Base-by-base conservation (phyloP, 2,113 vertebrate genomes). In the Entomyzon cyanotis region DNA sequence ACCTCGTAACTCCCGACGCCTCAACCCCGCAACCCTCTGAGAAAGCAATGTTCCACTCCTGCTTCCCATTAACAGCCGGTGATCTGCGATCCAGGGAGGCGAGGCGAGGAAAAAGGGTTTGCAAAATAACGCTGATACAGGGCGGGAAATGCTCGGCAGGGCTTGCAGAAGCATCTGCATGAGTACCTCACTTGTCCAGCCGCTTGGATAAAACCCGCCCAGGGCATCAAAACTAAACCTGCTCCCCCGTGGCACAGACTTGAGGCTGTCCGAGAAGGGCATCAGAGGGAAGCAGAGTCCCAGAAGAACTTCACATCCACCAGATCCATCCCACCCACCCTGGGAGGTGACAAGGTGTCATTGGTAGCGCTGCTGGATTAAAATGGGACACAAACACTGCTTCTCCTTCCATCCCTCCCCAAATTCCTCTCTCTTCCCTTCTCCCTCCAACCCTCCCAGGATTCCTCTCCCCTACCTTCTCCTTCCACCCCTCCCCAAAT, bases 341-440 rank as follows among this genome's bases (percentile, higher is more conserved):
- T 1, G 39, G n/a, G 3, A 33, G 18, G 10, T 10, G 25, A n/a
- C 50, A 21, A 39, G 15, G 47, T 28, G 39, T 24, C 69, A 15
- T 0, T 15, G 47, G 55, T 3, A 13, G 41, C 2, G 28, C n/a
- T 37, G 60, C 52, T 4, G 4, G 39, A 41, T 31, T 25, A 25
- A 88, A 80, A 27, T 0, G 71, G 31, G 71, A 14, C 71, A 59
- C 21, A 30, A 67, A 50, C 2, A 2, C 30, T 3, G 44, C 73
- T 39, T 52, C 23, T 39, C 22, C 28, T 1, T 28, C 41, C 30
- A 55, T 42, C 7, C 30, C 30, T 42, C 39, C 5, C 22, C 0
- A 0, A 8, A 9, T 63, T 3, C 46, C 46, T 77, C 17, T 9
- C 30, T 23, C 18, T 3, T 16, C 9, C 39, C 39, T 78, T 31